These are phyloP conservation scores for Neocrepidodera transversa DNA, from an alignment of 2,888 invertebrate species.

Conservation along the genomic window DNA sequence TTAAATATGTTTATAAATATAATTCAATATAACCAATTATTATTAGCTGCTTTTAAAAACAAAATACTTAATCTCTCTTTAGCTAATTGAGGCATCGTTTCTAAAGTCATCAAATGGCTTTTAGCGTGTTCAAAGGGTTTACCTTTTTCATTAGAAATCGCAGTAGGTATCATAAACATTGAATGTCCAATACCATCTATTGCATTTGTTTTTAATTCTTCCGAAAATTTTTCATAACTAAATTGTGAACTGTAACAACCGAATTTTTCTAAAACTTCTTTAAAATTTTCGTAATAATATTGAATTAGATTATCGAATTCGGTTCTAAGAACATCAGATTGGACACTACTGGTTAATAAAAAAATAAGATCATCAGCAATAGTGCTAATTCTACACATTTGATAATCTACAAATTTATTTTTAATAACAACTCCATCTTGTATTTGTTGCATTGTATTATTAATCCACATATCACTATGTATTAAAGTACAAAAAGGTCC, in stretches of 20 bases:
- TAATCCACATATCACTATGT: constrained; percentile 64
- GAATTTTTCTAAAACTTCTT: constrained; percentile 22
- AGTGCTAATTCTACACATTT: constrained; percentile 43
- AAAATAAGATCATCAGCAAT: constrained; percentile 46
- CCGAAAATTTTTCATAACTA: constrained; percentile 3
- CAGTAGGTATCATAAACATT: constrained; percentile 54
- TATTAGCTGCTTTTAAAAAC: constrained; percentile 1
- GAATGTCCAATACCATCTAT: constrained; percentile 54
- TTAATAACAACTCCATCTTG: constrained; percentile 32
- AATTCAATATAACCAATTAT: neutral
- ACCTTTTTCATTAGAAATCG: constrained; percentile 34
- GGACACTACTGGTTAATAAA: constrained; percentile 48
- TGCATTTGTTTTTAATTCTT: constrained; percentile 46
- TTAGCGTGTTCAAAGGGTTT: neutral
- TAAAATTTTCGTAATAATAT: constrained; percentile 34
- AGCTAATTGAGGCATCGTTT: neutral
- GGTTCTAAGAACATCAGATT: constrained; percentile 26
- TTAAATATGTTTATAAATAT: too few relatives aligned
- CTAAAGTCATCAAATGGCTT: neutral
- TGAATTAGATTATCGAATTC: constrained; percentile 36
- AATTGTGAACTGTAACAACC: constrained; percentile 23
- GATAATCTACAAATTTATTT: constrained; percentile 49
- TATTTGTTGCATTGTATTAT: constrained; percentile 65
- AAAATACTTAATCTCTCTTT: constrained; percentile 3
- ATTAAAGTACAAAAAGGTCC: constrained; percentile 63